Conservation (phyloP, 2,797 vertebrate genomes). For the Schizopygopsis pylzovi region DNA sequence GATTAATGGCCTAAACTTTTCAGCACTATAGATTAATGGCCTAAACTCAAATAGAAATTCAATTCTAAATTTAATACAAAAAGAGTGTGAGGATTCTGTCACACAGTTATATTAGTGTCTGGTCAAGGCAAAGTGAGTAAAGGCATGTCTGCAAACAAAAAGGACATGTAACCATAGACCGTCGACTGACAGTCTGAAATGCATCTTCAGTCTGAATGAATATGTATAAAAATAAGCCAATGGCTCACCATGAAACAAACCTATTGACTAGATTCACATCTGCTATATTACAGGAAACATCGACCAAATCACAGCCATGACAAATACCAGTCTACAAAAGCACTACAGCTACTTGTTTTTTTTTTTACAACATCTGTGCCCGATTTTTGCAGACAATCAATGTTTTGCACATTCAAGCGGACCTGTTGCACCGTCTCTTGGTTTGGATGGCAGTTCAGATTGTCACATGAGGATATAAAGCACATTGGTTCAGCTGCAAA, state of each 20-base stretch:
- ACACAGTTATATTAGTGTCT: background rate
- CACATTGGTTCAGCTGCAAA: conserved; percentile 73
- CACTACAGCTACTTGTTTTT: conserved; percentile 43
- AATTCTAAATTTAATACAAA: background rate
- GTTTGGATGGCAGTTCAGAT: conserved; percentile 72
- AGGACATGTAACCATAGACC: conserved; percentile 65
- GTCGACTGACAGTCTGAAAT: conserved; percentile 68
- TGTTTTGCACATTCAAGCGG: conserved; percentile 65
- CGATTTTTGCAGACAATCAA: conserved; percentile 60
- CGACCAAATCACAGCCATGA: conserved; percentile 63
- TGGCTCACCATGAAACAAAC: conserved; percentile 62
- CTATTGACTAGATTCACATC: conserved; percentile 60
- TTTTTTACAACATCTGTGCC: conserved; percentile 19
- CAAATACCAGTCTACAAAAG: conserved; percentile 66
- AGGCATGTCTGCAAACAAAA: conserved; percentile 40
- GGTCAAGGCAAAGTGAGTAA: conserved; percentile 41
- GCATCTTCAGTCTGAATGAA: conserved; percentile 61
- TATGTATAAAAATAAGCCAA: conserved; percentile 64
- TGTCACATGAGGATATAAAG: conserved; percentile 78
- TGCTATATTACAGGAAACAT: conserved; percentile 60
- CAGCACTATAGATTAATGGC: background rate
- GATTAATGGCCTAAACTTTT: too few relatives aligned
- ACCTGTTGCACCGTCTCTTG: conserved; percentile 61
- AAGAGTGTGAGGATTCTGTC: background rate
- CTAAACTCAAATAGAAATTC: conserved; percentile 10